phyloP scores from a whole-genome alignment of 2,113 vertebrate species.

The Psammodynastes pulverulentus region DNA sequence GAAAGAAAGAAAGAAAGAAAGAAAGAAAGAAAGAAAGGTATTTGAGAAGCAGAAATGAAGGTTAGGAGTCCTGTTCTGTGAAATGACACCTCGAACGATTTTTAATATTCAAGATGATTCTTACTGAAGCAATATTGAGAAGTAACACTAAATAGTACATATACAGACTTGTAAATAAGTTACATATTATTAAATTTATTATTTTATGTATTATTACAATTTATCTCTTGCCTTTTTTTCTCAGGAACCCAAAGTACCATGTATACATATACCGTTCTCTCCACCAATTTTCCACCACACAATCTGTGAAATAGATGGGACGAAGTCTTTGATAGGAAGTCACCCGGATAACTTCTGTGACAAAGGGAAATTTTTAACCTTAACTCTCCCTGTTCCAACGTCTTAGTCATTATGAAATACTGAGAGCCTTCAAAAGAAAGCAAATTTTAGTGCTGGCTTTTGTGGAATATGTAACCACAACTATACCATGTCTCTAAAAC shows the following conservation, averaged over 20 bases:
- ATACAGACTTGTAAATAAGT: neutral
- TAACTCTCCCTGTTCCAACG: neutral
- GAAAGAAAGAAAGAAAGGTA: neutral
- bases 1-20: rapidly evolving
- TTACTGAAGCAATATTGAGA: too few species aligned
- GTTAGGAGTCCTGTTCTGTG: too few species aligned
- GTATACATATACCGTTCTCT: neutral
- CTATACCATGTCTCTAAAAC: neutral
- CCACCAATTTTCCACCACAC: neutral
- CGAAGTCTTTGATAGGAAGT: neutral
- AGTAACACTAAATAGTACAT: neutral
- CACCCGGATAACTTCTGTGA: neutral
- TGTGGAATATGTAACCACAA: neutral
- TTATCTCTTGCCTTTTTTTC: neutral
- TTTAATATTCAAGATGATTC: too few species aligned
- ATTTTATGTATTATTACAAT: neutral
- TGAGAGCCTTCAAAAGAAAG: neutral
- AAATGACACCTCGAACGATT: too few species aligned
- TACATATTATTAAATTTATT: neutral
- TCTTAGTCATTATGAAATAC: neutral
- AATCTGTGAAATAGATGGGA: neutral
- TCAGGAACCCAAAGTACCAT: neutral
- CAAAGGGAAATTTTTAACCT: neutral
- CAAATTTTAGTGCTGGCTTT: neutral
- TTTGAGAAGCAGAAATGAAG: neutral